Evolutionary conservation across 2,888 invertebrate genomes (phyloP).

Genomic region (Meteorus colon): DNA sequence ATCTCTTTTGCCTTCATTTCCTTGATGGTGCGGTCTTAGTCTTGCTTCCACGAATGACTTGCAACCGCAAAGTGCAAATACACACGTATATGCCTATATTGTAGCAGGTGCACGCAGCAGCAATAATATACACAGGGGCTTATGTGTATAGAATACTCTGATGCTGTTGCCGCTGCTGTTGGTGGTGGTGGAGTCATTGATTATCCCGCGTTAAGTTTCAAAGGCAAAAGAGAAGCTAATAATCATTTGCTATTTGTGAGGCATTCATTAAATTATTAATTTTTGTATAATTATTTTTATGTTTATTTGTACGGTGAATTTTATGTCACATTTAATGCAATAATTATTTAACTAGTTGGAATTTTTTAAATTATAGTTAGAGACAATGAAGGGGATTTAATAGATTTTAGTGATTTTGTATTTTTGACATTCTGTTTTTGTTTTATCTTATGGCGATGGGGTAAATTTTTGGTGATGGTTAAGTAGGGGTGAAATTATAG

Average conservation of each 20-base stretch:
- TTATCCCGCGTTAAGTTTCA: not conserved
- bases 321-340: not conserved
- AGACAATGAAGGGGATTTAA: too few species aligned
- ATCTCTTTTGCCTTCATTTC: slow-evolving; percentile 2
- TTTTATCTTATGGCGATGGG: too few species aligned
- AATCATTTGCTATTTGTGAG: not conserved
- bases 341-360: not conserved
- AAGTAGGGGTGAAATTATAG: too few species aligned
- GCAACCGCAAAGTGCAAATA: not conserved
- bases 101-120: not conserved
- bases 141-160: not conserved
- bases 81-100: not conserved
- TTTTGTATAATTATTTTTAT: slow-evolving; percentile 3
- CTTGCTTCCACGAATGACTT: not conserved
- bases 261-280: not conserved
- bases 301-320: not conserved
- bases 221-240: not conserved
- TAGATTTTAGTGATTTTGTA: too few species aligned
- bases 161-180: not conserved
- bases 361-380: too few species aligned
- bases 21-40: not conserved
- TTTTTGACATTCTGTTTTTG: too few species aligned
- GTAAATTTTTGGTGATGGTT: too few species aligned
- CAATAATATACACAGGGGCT: not conserved
- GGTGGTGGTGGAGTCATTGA: not conserved